These are phyloP conservation scores for Cynopterus brachyotis DNA, from an alignment of 2,113 vertebrate species.

Conservation along the genomic window DNA sequence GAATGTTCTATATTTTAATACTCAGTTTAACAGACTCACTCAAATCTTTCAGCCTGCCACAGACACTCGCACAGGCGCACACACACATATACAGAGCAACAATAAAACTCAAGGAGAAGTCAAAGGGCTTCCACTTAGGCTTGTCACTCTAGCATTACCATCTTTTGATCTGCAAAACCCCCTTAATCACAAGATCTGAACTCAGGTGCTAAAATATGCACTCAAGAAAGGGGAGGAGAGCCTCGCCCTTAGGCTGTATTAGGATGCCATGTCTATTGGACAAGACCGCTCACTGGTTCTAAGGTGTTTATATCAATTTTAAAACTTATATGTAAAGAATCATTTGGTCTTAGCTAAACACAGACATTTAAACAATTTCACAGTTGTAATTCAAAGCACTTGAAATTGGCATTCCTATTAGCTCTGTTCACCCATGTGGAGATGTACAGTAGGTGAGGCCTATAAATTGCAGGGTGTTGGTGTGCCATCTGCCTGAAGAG, in stretches of 20 bases:
- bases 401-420: neutral
- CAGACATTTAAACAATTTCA: neutral
- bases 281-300: slow-evolving; percentile 3
- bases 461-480: neutral
- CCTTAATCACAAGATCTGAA: neutral
- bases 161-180: neutral
- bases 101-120: neutral
- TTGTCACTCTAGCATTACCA: neutral
- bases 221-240: neutral
- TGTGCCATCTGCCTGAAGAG: neutral
- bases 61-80: fast-evolving
- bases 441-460: neutral
- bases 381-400: neutral
- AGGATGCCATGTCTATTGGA: neutral
- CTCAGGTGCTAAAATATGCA: neutral
- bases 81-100: neutral
- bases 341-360: neutral
- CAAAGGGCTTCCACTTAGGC: neutral
- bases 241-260: neutral
- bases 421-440: neutral
- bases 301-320: neutral
- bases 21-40: neutral
- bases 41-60: neutral
- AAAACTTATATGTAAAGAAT: neutral
- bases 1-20: neutral